These are phyloP conservation scores for Agraylea sexmaculata DNA, from an alignment of 1,140 invertebrate genomes.

Conservation along the genomic window DNA sequence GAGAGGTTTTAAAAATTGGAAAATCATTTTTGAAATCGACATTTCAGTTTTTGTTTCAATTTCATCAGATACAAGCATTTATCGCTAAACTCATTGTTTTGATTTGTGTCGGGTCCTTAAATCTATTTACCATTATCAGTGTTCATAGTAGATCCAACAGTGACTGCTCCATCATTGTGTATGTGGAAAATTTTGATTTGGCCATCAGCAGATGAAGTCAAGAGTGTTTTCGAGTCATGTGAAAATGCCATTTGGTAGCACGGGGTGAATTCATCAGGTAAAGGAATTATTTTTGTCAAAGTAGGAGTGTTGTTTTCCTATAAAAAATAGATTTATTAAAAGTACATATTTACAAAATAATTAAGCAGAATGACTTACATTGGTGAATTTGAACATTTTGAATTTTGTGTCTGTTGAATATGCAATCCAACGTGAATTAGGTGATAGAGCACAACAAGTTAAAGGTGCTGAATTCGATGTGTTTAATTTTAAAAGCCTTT, in stretches of 20 bases:
- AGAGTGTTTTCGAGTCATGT: slow-evolving; percentile 29
- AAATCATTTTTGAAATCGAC: too few species aligned
- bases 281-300: slow-evolving; percentile 32
- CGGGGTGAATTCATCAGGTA: slow-evolving; percentile 25
- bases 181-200: slow-evolving; percentile 29
- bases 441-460: slow-evolving; percentile 53
- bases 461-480: slow-evolving; percentile 51
- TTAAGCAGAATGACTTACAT: slow-evolving; percentile 27
- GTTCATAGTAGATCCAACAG: slow-evolving; percentile 26
- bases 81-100: too few species aligned
- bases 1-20: too few species aligned
- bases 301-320: slow-evolving; percentile 32
- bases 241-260: slow-evolving; percentile 38
- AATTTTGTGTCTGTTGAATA: slow-evolving; percentile 58
- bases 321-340: slow-evolving; percentile 21
- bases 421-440: slow-evolving; percentile 53
- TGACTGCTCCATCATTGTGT: slow-evolving; percentile 30
- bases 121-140: slow-evolving; percentile 29
- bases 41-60: too few species aligned
- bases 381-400: slow-evolving; percentile 53
- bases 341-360: slow-evolving; percentile 9
- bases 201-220: slow-evolving; percentile 24
- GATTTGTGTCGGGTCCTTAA: too few species aligned
- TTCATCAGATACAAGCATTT: too few species aligned
- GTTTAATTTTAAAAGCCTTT: slow-evolving; percentile 52